Percentiles rank a stretch among this genome's conserved stretches.
Evolutionary conservation across 2,113 vertebrate genomes (phyloP).

Genomic region (Nasalis larvatus): DNA sequence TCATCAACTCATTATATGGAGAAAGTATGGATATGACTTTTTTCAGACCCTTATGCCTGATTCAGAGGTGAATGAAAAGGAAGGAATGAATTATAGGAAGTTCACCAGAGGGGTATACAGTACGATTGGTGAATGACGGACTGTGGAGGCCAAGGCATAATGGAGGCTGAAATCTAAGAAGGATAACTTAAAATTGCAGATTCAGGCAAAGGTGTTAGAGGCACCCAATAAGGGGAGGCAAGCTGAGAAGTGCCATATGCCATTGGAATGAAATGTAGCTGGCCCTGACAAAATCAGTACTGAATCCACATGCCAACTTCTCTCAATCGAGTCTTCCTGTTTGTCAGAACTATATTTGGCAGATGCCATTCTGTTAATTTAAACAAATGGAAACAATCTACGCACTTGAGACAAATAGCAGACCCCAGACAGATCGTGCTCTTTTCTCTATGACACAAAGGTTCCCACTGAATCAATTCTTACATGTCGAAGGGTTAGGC

Average conservation of each 20-base stretch:
- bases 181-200: not conserved
- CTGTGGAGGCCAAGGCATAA: not conserved
- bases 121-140: not conserved
- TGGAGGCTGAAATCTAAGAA: not conserved
- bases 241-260: not conserved
- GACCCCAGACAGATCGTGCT: slow-evolving; percentile 22
- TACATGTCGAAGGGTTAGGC: slow-evolving; percentile 19
- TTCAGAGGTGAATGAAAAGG: not conserved
- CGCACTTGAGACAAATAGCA: slow-evolving; percentile 51
- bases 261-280: not conserved
- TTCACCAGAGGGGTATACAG: not conserved
- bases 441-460: slow-evolving; percentile 37
- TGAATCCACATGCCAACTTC: not conserved
- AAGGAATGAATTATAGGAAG: not conserved
- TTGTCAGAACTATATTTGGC: slow-evolving; percentile 20
- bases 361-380: slow-evolving; percentile 52
- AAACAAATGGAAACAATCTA: slow-evolving; percentile 61
- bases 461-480: slow-evolving; percentile 7
- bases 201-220: not conserved
- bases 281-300: not conserved
- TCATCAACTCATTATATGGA: not conserved
- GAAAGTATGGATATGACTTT: not conserved
- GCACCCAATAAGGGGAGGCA: not conserved
- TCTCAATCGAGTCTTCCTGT: not conserved
- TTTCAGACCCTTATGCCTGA: not conserved